A percentile compares a stretch with the other conserved stretches of the same genome.
Conservation (phyloP, 2,888 invertebrate genomes). For the Buathra laborator region DNA sequence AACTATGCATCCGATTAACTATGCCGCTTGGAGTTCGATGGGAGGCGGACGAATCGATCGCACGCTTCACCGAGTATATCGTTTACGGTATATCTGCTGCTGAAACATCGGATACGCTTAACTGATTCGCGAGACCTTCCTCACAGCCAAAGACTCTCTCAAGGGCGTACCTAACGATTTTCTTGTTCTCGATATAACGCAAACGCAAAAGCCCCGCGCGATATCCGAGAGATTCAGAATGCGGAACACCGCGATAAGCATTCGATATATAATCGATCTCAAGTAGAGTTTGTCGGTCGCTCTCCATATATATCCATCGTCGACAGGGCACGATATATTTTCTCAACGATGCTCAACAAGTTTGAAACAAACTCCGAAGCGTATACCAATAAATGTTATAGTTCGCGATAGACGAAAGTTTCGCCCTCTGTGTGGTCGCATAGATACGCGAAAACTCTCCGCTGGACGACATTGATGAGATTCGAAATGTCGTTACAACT, state of each 20-base stretch:
- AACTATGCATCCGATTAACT: not conserved
- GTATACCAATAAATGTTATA: constrained; percentile 47
- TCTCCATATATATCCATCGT: not conserved
- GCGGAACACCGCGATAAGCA: not conserved
- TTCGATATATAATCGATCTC: not conserved
- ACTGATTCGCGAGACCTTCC: constrained; percentile 34
- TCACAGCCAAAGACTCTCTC: constrained; percentile 28
- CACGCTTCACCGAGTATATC: constrained; percentile 49
- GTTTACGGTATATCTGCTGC: constrained; percentile 37
- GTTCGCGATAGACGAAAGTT: not conserved
- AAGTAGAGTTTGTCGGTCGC: not conserved
- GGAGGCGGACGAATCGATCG: constrained; percentile 47
- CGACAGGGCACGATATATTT: constrained; percentile 1
- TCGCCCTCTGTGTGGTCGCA: not conserved
- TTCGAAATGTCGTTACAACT: constrained; percentile 1
- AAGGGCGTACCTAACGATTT: constrained; percentile 32
- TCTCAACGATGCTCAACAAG: constrained; percentile 50
- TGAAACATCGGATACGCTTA: constrained; percentile 41
- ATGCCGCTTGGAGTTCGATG: constrained; percentile 24
- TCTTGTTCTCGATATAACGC: constrained; percentile 5
- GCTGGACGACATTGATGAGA: not conserved
- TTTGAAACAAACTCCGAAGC: constrained; percentile 24
- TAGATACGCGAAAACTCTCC: not conserved
- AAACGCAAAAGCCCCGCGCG: not conserved
- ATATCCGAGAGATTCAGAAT: not conserved